Percentiles rank a stretch among this genome's conserved stretches.
Conservation (phyloP, 2,888 invertebrate species). For the Tenthredo livida region DNA sequence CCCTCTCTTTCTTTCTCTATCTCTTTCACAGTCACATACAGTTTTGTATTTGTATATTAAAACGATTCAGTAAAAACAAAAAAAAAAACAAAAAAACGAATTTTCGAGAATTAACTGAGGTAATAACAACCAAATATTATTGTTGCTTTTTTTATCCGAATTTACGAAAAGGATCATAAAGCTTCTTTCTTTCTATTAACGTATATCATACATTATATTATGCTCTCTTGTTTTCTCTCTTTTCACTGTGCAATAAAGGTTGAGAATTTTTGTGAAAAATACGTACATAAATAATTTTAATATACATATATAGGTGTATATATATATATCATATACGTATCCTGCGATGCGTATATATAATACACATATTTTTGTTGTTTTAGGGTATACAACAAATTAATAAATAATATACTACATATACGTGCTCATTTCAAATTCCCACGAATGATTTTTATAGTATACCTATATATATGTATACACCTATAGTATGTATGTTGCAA, state of each 20-base stretch:
- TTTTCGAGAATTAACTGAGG: neutral
- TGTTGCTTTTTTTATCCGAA: neutral
- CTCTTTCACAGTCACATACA: neutral
- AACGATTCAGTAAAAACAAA: neutral
- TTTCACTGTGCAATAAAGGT: no score
- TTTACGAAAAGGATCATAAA: neutral
- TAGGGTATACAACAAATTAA: neutral
- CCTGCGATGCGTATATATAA: no score
- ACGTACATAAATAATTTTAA: neutral
- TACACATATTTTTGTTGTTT: neutral
- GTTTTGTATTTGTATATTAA: neutral
- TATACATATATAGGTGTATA: no score
- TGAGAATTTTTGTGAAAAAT: neutral
- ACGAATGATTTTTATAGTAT: neutral
- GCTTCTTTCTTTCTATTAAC: neutral
- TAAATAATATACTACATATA: neutral
- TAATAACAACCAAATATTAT: neutral
- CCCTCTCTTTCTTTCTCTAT: no score
- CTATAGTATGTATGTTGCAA: neutral
- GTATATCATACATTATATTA: neutral
- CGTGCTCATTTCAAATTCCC: neutral
- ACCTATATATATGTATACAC: neutral
- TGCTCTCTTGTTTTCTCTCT: no score
- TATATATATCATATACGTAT: neutral
- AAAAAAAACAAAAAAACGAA: no score